Conservation (phyloP, 1,140 invertebrate genomes). For the Drosophila nannoptera region DNA sequence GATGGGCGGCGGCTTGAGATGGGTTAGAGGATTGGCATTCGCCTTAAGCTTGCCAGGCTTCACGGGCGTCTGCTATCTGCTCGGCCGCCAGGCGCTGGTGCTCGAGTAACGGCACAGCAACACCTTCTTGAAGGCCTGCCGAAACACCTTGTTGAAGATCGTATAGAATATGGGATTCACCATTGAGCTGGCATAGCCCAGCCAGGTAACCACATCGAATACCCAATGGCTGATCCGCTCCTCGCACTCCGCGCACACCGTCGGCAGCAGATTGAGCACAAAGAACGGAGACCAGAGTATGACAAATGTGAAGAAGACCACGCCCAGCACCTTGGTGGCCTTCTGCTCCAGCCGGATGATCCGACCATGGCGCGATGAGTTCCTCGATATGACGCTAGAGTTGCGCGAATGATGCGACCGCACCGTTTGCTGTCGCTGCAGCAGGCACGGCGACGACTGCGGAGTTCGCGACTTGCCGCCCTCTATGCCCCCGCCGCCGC, state of each 20-base stretch:
- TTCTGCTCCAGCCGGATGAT: conserved; percentile 93
- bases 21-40: conserved; percentile 19
- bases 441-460: conserved; percentile 79
- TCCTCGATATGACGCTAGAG: conserved; percentile 88
- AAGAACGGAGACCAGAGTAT: conserved; percentile 97
- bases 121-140: conserved; percentile 93
- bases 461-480: conserved; percentile 59
- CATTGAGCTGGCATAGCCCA: conserved; percentile 95
- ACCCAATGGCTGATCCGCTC: conserved; percentile 86
- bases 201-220: conserved; percentile 92
- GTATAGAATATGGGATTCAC: conserved; percentile 97
- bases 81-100: conserved; percentile 81
- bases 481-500: conserved; percentile 21
- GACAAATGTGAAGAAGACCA: conserved; percentile 96
- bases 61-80: conserved; percentile 72
- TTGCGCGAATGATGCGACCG: conserved; percentile 85
- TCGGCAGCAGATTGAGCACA: conserved; percentile 90
- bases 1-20: conserved; percentile 36
- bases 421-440: conserved; percentile 79
- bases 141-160: conserved; percentile 95
- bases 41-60: conserved; percentile 56
- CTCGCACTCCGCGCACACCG: conserved; percentile 88
- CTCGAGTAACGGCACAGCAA: conserved; percentile 87
- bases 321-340: conserved; percentile 94
- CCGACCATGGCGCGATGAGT: conserved; percentile 88